phyloP scores from a whole-genome alignment of 2,113 vertebrate genomes.

The Cariama cristata region DNA sequence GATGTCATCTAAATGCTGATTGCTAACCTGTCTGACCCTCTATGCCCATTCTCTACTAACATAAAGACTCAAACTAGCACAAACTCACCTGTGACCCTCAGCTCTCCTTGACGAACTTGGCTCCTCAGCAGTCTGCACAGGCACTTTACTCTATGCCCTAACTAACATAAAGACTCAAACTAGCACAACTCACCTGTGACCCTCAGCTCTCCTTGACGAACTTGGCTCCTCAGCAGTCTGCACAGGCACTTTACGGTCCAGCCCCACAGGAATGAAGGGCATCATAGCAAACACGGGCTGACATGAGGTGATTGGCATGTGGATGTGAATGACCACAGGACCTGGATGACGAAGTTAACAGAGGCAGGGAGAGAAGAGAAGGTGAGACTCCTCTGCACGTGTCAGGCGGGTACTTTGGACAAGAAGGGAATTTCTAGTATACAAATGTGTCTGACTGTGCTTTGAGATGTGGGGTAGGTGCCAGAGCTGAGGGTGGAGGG shows the following conservation, averaged over 20 bases:
- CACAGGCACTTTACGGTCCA: too few species aligned
- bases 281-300: not conserved
- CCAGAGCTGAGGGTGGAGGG: not conserved
- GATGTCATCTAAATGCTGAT: not conserved
- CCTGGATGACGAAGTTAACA: not conserved
- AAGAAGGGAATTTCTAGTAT: not conserved
- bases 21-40: not conserved
- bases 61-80: not conserved
- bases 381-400: accelerated
- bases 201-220: not conserved
- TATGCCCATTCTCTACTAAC: too few species aligned
- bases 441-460: accelerated
- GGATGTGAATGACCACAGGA: not conserved
- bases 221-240: not conserved
- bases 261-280: not conserved
- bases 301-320: too few species aligned
- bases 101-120: not conserved
- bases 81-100: not conserved
- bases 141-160: too few species aligned
- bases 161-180: too few species aligned
- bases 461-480: not conserved
- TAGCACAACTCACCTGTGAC: not conserved
- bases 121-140: not conserved
- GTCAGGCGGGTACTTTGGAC: not conserved
- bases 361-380: not conserved